Conservation (phyloP, 2,888 invertebrate species). For the Tetropium fuscum region DNA sequence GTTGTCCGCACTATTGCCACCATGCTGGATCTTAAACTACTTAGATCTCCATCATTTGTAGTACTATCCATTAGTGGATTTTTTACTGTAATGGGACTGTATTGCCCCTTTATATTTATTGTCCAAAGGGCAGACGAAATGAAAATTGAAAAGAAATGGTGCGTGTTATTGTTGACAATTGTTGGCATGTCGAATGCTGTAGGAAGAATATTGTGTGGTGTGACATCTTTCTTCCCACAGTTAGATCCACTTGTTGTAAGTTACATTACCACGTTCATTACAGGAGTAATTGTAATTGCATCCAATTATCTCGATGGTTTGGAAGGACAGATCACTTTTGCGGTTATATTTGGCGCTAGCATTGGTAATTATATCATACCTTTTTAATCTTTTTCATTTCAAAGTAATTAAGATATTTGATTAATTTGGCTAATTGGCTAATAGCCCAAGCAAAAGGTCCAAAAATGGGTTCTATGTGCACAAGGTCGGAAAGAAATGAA, state of each 20-base stretch:
- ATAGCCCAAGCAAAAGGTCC: no score
- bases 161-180: conserved; percentile 73
- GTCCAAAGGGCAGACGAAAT: conserved; percentile 67
- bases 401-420: no score
- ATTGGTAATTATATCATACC: conserved; percentile 76
- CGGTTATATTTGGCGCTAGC: conserved; percentile 74
- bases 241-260: conserved; percentile 75
- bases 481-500: no score
- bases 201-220: conserved; percentile 76
- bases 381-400: no score
- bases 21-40: conserved; percentile 55
- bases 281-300: conserved; percentile 72
- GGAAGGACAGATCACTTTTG: conserved; percentile 71
- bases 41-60: conserved; percentile 52
- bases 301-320: conserved; percentile 63
- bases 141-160: conserved; percentile 64
- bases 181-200: conserved; percentile 82
- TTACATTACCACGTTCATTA: conserved; percentile 74
- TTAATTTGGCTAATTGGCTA: no score
- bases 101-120: conserved; percentile 82
- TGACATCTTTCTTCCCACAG: conserved; percentile 70
- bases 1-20: conserved; percentile 55
- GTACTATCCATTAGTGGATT: conserved; percentile 68
- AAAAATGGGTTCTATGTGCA: no score
- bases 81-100: conserved; percentile 80